These are phyloP conservation scores for Esox lucius DNA, from an alignment of 2,797 vertebrate genomes.

Conservation along the genomic window DNA sequence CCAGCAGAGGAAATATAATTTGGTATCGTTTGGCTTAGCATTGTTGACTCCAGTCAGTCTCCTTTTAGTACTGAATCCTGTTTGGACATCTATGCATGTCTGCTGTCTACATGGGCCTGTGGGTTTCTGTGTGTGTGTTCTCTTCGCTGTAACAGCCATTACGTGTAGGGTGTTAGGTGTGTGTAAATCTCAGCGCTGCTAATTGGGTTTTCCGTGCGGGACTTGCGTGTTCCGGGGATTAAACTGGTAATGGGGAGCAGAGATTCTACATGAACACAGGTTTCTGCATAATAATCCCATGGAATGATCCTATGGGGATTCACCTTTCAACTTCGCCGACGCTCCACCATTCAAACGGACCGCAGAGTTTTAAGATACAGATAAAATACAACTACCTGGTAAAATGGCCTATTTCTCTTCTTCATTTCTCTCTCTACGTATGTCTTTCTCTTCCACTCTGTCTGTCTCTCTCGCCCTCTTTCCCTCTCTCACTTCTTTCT, in stretches of 20 bases:
- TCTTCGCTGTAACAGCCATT: neutral
- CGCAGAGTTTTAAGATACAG: neutral
- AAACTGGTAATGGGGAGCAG: slow-evolving; percentile 34
- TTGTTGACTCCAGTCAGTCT: neutral
- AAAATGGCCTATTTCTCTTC: neutral
- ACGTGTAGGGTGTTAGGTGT: neutral
- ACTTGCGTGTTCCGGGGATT: slow-evolving; percentile 41
- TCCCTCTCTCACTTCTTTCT: neutral
- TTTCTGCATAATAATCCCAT: slow-evolving; percentile 17
- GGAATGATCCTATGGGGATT: slow-evolving; percentile 15
- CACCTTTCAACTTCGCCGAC: neutral
- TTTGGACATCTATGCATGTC: neutral
- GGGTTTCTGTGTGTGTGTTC: neutral
- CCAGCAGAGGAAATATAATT: neutral
- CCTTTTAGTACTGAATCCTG: neutral
- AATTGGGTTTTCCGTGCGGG: slow-evolving; percentile 19
- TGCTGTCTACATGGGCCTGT: no score
- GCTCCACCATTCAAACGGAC: neutral
- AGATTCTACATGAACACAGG: slow-evolving; percentile 33
- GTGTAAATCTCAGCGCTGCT: neutral
- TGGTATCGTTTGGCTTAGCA: neutral
- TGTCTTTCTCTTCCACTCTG: neutral
- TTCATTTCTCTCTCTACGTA: neutral
- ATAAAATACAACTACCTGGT: neutral
- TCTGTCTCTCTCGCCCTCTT: neutral